Base-by-base conservation (phyloP, 1,140 invertebrate genomes). In the Phenacoccus solenopsis region DNA sequence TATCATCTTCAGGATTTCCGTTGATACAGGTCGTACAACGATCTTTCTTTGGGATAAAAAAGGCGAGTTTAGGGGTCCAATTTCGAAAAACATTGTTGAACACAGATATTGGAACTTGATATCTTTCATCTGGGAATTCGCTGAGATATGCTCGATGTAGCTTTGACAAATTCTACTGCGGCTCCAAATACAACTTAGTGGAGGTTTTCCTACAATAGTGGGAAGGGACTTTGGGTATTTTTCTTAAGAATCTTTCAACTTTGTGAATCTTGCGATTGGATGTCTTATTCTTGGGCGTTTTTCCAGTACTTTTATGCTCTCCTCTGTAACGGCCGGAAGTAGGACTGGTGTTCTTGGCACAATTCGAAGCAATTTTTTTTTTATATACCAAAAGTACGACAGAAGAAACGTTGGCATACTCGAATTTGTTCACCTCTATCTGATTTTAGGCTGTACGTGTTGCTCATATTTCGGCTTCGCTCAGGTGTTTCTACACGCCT, bases 21-120 rank as follows among this genome's bases (percentile, higher is more conserved):
- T 70, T 70, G n/a, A 72, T 73, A 68, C 73, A 77, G 28, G 72
- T 35, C 49, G 74, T 72, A 57, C 75, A 77, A 25, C 72, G 72
- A 72, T 76, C 75, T 57, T 75, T 75, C 61, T 74, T 74, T 16
- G 75, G 75, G 12, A 69, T 71, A 69, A 71, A 75, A 74, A 27
- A 72, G 69, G 21, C 72, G 70, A 72, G 73, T 74, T 28, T 21
- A 69, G 38, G 69, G 9, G 67, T 24, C 12, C 35, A 70, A 28
- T 64, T 28, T 28, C 57, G 61, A 68, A 73, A 73, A 70, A 72
- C 28, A 68, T 24, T 71, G 1, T 24, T 35, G 70, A 70, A 72
- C 9, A 64, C 69, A 68, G 69, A 38, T 20, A 49, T 28, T 28
- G 69, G 56, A 13, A 61, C n/a, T 32, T 21, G 35, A 59, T 70